Percentiles rank a stretch among this genome's conserved stretches.
Evolutionary conservation across 2,888 invertebrate species (phyloP).

Genomic region (Subacronicta megacephala): DNA sequence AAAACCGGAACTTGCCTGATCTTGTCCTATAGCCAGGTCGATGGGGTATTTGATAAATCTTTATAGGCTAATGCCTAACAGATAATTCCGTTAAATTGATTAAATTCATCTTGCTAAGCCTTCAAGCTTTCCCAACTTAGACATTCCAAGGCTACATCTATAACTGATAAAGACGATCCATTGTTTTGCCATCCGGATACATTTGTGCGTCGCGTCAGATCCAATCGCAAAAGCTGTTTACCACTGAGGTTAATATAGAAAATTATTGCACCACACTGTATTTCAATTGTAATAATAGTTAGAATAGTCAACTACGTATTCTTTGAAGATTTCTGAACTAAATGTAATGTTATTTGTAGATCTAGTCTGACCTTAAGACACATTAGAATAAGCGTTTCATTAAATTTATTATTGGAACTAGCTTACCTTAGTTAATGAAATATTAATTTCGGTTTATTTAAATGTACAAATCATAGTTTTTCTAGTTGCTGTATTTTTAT

Average conservation of each 20-base stretch:
- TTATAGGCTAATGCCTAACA: neutral
- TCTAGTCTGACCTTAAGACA: no score
- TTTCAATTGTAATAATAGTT: conserved; percentile 11
- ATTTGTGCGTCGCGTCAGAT: neutral
- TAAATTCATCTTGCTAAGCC: neutral
- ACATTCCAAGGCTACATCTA: neutral
- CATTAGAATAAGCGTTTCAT: no score
- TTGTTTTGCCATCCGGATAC: conserved; percentile 6
- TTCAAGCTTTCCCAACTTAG: neutral
- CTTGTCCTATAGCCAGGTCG: no score
- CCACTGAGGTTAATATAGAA: conserved; percentile 9
- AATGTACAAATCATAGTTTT: no score
- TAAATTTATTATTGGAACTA: no score
- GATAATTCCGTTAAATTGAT: neutral
- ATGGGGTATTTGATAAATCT: no score
- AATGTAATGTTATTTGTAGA: no score
- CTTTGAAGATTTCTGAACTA: neutral
- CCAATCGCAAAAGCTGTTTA: conserved; percentile 8
- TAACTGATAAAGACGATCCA: neutral
- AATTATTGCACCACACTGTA: neutral
- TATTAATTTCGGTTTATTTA: no score
- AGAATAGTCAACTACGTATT: neutral
- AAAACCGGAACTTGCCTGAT: no score
- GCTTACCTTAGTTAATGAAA: no score
- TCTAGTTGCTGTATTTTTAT: no score